Base-by-base conservation (phyloP, 1,140 invertebrate species). In the Alviniconcha marisindica region DNA sequence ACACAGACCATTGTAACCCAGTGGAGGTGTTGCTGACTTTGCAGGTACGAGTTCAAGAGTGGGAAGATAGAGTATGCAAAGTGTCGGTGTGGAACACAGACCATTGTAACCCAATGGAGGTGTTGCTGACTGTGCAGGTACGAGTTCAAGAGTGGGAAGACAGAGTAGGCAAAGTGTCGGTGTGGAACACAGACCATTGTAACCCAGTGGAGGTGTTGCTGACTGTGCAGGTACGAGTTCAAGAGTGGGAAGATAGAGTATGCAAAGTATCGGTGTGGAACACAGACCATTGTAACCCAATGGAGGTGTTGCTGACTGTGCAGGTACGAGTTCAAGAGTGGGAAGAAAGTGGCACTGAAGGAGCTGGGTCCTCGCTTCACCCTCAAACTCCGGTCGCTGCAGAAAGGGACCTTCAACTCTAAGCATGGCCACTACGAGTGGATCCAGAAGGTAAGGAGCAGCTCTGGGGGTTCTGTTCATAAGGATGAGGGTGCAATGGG, bases 401-500 rank as follows among this genome's bases (percentile, higher is more conserved):
- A 99, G 90, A 96, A 98, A 92, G 98, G 99, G 79, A 98, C 97
- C 0, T 99, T 99, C 94, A 98, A 99, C 93, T 97, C 97, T 48
- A 99, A 99, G 94, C 96, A 95, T 90, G 98, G 98, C 1, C 97
- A 99, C 92, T 99, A 97, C 92, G 97, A 99, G 93, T 99, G 98
- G 98, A 96, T 98, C 84, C 97, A 98, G 84, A 97, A 98, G 91
- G 97, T 48, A 48, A 5, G 44, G 5, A 10, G 44, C 44, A 10
- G 5, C 18, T 48, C 44, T n/a, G n/a, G n/a, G n/a, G n/a, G n/a
- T n/a, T n/a, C n/a, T n/a, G n/a, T n/a, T n/a, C n/a, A n/a, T n/a
- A n/a, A n/a, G n/a, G n/a, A n/a, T n/a, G n/a, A n/a, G n/a, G n/a
- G n/a, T n/a, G n/a, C n/a, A n/a, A n/a, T n/a, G n/a, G n/a, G n/a